Percentiles rank a stretch among this genome's conserved stretches.
Conservation (phyloP, 53 echinoderm and acorn worm genomes). For the Holothuria leucospilota region DNA sequence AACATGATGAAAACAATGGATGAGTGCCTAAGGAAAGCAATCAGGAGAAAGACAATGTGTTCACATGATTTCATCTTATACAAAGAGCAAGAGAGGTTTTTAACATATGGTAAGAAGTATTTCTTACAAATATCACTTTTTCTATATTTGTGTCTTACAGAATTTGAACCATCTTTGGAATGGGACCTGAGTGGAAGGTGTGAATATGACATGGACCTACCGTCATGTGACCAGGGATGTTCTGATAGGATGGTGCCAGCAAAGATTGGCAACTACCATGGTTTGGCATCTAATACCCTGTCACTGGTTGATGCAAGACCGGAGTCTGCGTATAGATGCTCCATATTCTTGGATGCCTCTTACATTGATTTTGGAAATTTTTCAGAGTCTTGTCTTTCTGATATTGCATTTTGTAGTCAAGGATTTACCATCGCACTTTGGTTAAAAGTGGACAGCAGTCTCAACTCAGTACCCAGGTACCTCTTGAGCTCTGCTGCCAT, state of each 20-base stretch:
- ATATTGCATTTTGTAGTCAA: constrained; percentile 69
- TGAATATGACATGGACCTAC: constrained; percentile 60
- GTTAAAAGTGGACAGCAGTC: constrained; percentile 44
- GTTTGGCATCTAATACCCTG: constrained; percentile 8
- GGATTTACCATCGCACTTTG: constrained; percentile 73
- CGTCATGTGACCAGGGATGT: constrained; percentile 58
- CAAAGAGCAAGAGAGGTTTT: no score
- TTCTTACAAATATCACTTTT: background rate
- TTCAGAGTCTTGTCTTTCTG: constrained; percentile 66
- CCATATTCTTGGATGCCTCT: constrained; percentile 51
- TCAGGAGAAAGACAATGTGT: no score
- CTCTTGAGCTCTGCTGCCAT: constrained; percentile 54
- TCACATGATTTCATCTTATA: no score
- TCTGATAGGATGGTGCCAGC: constrained; percentile 53
- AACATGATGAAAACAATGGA: no score
- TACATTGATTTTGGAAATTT: constrained; percentile 69
- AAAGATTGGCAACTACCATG: constrained; percentile 44
- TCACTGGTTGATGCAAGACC: constrained; percentile 39
- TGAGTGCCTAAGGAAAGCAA: no score
- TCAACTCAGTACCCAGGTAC: constrained; percentile 19
- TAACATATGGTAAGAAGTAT: no score
- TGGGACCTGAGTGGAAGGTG: constrained; percentile 88
- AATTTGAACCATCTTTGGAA: constrained; percentile 64
- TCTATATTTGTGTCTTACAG: constrained; percentile 39
- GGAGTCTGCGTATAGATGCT: constrained; percentile 63